Evolutionary conservation across 1,140 invertebrate genomes (phyloP).

Genomic region (Druon quercuslanigerum): DNA sequence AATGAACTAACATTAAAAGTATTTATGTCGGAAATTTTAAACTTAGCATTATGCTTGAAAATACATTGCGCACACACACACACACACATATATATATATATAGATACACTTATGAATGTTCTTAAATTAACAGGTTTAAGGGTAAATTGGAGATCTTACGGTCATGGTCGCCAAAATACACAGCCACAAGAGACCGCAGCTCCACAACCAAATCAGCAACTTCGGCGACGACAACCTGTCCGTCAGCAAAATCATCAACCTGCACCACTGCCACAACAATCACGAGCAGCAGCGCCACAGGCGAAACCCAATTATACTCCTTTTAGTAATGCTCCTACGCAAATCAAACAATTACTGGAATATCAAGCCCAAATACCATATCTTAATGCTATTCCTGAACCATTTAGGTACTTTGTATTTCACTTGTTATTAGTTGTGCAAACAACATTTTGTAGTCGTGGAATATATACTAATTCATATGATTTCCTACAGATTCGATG

Average conservation of each 20-base stretch:
- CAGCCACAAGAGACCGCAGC: conserved; percentile 44
- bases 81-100: no score
- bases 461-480: no score
- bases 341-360: conserved; percentile 68
- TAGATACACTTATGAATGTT: background rate
- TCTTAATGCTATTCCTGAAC: conserved; percentile 70
- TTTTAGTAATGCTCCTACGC: conserved; percentile 63
- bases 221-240: conserved; percentile 43
- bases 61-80: no score
- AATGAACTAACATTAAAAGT: no score
- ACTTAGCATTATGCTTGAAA: no score
- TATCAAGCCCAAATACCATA: conserved; percentile 72
- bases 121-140: conserved; percentile 57
- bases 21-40: no score
- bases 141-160: conserved; percentile 70
- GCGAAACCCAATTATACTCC: conserved; percentile 54
- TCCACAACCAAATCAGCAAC: conserved; percentile 46
- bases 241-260: conserved; percentile 46
- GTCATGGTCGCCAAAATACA: conserved; percentile 44
- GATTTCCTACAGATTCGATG: conserved; percentile 59
- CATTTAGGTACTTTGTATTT: conserved; percentile 60
- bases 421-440: background rate
- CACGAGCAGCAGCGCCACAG: conserved; percentile 55
- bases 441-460: background rate
- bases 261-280: conserved; percentile 59